A percentile compares a stretch with the other conserved stretches of the same genome.
Conservation (phyloP, 2,797 vertebrate species). For the Gymnodraco acuticeps region DNA sequence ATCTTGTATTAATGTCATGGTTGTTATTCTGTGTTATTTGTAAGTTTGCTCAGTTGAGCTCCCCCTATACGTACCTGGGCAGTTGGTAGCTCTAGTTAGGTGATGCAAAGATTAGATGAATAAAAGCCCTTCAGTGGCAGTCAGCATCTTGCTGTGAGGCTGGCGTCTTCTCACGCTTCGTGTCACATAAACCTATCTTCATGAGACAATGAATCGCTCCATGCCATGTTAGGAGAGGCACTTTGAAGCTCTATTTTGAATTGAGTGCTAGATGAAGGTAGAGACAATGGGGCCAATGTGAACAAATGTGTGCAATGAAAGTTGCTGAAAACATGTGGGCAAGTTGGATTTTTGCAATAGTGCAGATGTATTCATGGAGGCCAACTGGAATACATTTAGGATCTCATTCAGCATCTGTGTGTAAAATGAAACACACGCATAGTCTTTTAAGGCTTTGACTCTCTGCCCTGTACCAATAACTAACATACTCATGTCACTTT, state of each 20-base stretch:
- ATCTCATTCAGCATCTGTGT: slow-evolving; percentile 1
- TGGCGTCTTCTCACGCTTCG: not conserved
- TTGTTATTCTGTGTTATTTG: no score
- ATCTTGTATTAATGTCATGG: no score
- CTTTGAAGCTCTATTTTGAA: slow-evolving; percentile 13
- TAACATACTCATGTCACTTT: slow-evolving; percentile 16
- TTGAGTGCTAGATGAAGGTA: not conserved
- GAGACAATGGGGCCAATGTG: slow-evolving; percentile 23
- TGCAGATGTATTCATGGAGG: not conserved
- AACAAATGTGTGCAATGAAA: slow-evolving; percentile 8
- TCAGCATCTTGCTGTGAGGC: no score
- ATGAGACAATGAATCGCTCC: not conserved
- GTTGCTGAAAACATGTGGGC: not conserved
- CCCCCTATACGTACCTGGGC: no score
- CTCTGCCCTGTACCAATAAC: slow-evolving; percentile 19
- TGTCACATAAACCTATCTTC: not conserved
- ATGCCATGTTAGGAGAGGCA: not conserved
- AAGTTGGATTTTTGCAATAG: slow-evolving; percentile 6
- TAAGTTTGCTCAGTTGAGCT: no score
- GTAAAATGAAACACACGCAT: not conserved
- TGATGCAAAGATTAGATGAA: no score
- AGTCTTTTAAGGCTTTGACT: not conserved
- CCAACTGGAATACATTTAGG: slow-evolving; percentile 1
- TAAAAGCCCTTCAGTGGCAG: no score
- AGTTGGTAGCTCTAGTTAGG: no score